Evolutionary conservation across 2,113 vertebrate genomes (phyloP), one percentile per base, ranked within the genome.

Genomic region (Nesogale talazaci): DNA sequence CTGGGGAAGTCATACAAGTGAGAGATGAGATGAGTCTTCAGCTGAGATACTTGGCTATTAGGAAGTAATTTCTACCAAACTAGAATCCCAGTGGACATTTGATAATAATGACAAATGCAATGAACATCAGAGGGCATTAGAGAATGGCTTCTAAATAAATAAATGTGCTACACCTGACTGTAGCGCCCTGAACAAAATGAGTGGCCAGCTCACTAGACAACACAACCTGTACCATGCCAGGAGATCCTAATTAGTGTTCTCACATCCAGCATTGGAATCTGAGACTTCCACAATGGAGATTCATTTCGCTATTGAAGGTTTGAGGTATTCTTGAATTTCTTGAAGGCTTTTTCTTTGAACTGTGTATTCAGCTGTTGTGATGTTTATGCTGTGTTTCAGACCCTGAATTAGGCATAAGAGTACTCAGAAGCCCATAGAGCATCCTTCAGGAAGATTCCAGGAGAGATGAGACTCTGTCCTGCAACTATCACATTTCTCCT

Each of bases 121-220:
- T 15, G 56, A 42, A 78, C 57, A 31, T 40, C 42, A 11, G 36
- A 52, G 76, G 70, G 70, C 57, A 42, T 9, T 2, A 31, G 29
- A 10, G 0, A 31, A 29, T 10, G 90, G 42, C 20, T 15, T 67
- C 36, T 2, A 25, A 9, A 11, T 7, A 25, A 9, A 11, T 7
- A 2, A 34, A 17, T 3, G n/a, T 31, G 3, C n/a, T n/a, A 38
- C 36, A 81, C 57, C 74, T 20, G 40, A 20, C 2, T n/a, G n/a
- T 42, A 31, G 57, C 36, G 6, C 34, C 6, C 69, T 36, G 1
- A 40, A n/a, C 27, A 69, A 23, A 31, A 25, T 38, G 15, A 76
- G 38, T 0, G 5, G 65, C 22, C 6, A 29, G 4, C 0, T 2
- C 12, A 2, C 22, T 46, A 5, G 0, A 0, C 1, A 69, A 27